Base-by-base conservation (phyloP, 2,797 vertebrate genomes). In the Thunnus albacares region DNA sequence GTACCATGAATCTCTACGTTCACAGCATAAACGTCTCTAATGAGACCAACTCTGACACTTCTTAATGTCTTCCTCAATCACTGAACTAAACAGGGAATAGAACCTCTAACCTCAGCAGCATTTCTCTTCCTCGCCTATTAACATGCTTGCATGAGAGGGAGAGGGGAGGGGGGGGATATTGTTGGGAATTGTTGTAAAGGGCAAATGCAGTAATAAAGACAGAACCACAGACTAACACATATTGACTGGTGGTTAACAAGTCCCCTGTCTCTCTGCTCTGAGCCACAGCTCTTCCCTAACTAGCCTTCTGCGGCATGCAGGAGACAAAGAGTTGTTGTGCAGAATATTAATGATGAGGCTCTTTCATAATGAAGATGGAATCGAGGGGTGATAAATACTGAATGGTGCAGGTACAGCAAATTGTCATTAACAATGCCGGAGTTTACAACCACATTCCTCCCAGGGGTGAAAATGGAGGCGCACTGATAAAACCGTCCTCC, bases 181-280 rank as follows among this genome's bases (percentile, higher is more conserved):
- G 30, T 51, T 26, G n/a, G 38, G 30, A 67, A n/a, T 6, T n/a
- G 49, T 47, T 65, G 49, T 68, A 80, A 83, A 81, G 73, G 75
- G 35, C 59, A 80, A 72, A 20, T 1, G 2, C 35, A 24, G 45
- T 81, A 84, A 90, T 89, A 78, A 84, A 89, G 88, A 89, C 69
- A 77, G 61, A 88, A 62, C 45, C 61, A 22, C 7, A 7, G 47
- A 71, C 79, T 83, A 85, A 89, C 81, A 38, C 60, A 5, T 68
- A 79, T 28, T 60, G 83, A 75, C 67, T 82, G 56, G 35, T 6
- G 8, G 79, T 73, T 87, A 91, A 88, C 74, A 60, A 80, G 77
- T 84, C 86, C 73, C 75, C 4, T 0, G 55, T 24, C 80, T 79
- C 60, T 28, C 18, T 20, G 43, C 74, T 41, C 26, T 0, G 28